Evolutionary conservation across 2,797 vertebrate species (phyloP).

Genomic region (Periophthalmus magnuspinnatus): DNA sequence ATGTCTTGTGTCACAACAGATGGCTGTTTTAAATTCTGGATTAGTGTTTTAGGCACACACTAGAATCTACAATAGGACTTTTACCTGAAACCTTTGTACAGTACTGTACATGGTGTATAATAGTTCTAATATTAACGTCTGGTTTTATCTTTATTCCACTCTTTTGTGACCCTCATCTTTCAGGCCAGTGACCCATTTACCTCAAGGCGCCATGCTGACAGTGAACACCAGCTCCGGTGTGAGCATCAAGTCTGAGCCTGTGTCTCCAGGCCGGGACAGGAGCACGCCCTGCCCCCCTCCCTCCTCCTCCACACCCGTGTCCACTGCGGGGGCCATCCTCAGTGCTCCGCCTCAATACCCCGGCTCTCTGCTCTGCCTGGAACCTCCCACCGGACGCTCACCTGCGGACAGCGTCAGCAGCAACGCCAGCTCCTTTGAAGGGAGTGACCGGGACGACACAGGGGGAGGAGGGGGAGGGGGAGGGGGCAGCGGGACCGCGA

Average conservation of each 20-base stretch:
- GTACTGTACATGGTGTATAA: conserved; percentile 12
- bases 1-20: background rate
- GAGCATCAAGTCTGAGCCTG: conserved; percentile 95
- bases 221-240: conserved; percentile 92
- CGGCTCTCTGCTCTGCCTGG: conserved; percentile 79
- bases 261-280: conserved; percentile 91
- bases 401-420: conserved; percentile 94
- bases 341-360: conserved; percentile 76
- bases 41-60: background rate
- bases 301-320: conserved; percentile 56
- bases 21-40: background rate
- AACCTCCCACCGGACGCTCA: conserved; percentile 83
- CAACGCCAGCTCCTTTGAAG: conserved; percentile 91
- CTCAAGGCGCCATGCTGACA: conserved; percentile 89
- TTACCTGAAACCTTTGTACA: background rate
- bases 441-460: conserved; percentile 87
- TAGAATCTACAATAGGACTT: background rate
- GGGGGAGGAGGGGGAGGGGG: conserved; percentile 58
- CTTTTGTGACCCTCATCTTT: conserved; percentile 26
- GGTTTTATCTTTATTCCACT: conserved; percentile 20
- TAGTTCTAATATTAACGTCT: conserved; percentile 19
- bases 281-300: conserved; percentile 83
- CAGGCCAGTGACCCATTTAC: conserved; percentile 88
- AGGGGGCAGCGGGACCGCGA: conserved; percentile 42
- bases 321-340: conserved; percentile 47